phyloP scores from a whole-genome alignment of 1,140 invertebrate species.

The Phortica variegata region DNA sequence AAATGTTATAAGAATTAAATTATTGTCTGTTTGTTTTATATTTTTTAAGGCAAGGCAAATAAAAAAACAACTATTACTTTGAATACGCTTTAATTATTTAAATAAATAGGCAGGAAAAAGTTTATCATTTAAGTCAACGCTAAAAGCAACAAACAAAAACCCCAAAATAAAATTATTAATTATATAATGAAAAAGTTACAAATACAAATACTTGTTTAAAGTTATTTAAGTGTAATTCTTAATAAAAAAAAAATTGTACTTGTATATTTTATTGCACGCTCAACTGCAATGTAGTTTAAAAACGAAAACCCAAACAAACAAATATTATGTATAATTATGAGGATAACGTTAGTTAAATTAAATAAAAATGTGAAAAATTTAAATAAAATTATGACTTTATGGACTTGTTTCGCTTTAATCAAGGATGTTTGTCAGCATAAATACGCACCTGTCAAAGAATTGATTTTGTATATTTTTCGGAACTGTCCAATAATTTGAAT shows the following conservation, averaged over 20 bases:
- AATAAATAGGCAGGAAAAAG: neutral
- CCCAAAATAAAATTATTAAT: conserved; percentile 13
- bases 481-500: too few relatives aligned
- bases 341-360: conserved; percentile 17
- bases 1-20: too few relatives aligned
- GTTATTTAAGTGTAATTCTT: conserved; percentile 26
- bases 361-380: conserved; percentile 30
- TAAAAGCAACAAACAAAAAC: neutral
- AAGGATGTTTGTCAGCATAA: too few relatives aligned
- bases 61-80: neutral
- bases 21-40: too few relatives aligned
- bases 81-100: too few relatives aligned
- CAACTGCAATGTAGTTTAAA: too few relatives aligned
- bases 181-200: conserved; percentile 8
- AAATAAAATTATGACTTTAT: conserved; percentile 9
- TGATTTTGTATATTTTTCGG: too few relatives aligned
- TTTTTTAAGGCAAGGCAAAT: too few relatives aligned
- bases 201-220: conserved; percentile 24
- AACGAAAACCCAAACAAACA: conserved; percentile 17
- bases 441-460: too few relatives aligned
- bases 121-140: conserved; percentile 8
- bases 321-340: conserved; percentile 29
- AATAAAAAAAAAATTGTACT: conserved; percentile 5
- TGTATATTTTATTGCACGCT: too few relatives aligned
- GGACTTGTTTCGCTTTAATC: too few relatives aligned